Base-by-base conservation (phyloP, 2,797 vertebrate species). In the Lerista edwardsae region DNA sequence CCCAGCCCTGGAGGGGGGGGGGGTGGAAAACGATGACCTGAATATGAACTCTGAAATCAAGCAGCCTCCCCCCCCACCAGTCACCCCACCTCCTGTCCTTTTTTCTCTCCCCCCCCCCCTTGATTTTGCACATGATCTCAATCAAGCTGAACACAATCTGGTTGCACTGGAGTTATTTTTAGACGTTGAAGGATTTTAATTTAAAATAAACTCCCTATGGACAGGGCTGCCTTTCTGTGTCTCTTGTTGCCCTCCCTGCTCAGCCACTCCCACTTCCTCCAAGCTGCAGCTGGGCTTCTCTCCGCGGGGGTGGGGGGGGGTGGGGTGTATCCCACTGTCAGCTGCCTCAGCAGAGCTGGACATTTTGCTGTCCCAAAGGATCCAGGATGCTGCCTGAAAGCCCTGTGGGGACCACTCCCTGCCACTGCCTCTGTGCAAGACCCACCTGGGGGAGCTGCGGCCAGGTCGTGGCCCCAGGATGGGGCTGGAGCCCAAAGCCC, bases 141-240 rank as follows among this genome's bases (percentile, higher is more conserved):
- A 69, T 75, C 77, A 86, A 55, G 82, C 36, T 29, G 44, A 65
- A 34, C 12, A 41, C 74, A 76, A 72, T 65, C 64, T 62, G 73
- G 73, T 41, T 10, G 12, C 36, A 9, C 17, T 19, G 59, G 31
- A 41, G 57, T 71, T 65, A 29, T 59, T 84, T 87, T 76, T 71
- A 81, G 82, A 81, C 67, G 65, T 34, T 10, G 65, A 72, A 2
- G 72, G 23, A 55, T 77, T 84, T 77, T 81, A 84, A 81, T 84
- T 81, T 84, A 87, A 84, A 83, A 75, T 83, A 87, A 87, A 83
- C n/a, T 19, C 14, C 51, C 15, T 3, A 15, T 25, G 59, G 9
- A 3, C 12, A 7, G 6, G 31, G 17, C 10, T 11, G n/a, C 9
- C 23, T 15, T 39, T 59, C 51, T 25, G 34, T n/a, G 10, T 19